Evolutionary conservation across 2,888 invertebrate genomes (phyloP).

Genomic region (Dryomyza anilis): DNA sequence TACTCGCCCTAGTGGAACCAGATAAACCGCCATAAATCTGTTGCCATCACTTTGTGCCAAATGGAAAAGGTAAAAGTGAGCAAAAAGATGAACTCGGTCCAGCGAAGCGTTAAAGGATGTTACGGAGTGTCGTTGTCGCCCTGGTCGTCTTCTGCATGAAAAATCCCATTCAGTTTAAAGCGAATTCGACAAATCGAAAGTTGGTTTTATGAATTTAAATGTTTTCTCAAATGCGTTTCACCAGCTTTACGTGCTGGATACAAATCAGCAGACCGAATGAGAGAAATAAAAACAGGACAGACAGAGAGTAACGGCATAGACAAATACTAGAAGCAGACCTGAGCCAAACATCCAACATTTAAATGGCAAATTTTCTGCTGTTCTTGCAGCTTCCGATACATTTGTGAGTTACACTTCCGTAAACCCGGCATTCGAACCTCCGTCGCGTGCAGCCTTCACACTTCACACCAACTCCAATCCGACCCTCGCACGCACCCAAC

Average conservation of each 20-base stretch:
- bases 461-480: too few relatives aligned
- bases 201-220: conserved; percentile 8
- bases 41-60: conserved; percentile 48
- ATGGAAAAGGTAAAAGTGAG: conserved; percentile 25
- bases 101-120: not conserved
- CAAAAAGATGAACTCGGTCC: conserved; percentile 18
- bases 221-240: not conserved
- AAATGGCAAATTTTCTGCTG: not conserved
- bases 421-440: too few relatives aligned
- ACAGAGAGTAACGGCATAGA: not conserved
- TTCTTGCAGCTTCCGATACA: not conserved
- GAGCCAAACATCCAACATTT: too few relatives aligned
- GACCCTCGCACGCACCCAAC: not conserved
- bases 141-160: not conserved
- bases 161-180: not conserved
- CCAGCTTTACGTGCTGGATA: not conserved
- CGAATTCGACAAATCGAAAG: conserved; percentile 3
- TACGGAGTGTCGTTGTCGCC: not conserved
- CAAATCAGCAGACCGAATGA: not conserved
- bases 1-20: conserved; percentile 46
- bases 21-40: conserved; percentile 56
- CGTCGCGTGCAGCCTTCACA: too few relatives aligned
- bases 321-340: too few relatives aligned
- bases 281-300: not conserved
- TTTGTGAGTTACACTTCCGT: not conserved